Evolutionary conservation across 2,113 vertebrate genomes (phyloP).

Genomic region (Prolemur simus): DNA sequence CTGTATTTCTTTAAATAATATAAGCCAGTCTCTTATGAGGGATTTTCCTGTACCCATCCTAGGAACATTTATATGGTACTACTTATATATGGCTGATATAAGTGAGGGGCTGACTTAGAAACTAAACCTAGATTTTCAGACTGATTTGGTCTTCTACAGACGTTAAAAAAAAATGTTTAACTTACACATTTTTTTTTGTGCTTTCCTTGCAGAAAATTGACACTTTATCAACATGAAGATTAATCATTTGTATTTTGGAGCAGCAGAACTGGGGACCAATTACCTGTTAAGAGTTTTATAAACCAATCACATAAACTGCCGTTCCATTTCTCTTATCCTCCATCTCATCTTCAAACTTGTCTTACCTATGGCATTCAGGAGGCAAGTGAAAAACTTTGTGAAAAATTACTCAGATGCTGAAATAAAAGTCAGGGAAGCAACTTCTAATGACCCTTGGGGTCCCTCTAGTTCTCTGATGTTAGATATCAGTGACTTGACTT

Average conservation of each 20-base stretch:
- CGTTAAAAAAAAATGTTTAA: slow-evolving; percentile 12
- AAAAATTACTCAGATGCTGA: slow-evolving; percentile 82
- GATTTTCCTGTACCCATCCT: background rate
- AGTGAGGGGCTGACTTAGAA: slow-evolving; percentile 35
- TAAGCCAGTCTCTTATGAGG: background rate
- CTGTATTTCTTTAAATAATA: background rate
- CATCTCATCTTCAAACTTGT: background rate
- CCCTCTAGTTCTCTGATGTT: slow-evolving; percentile 70
- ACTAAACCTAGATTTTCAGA: slow-evolving; percentile 22
- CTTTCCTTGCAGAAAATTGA: slow-evolving; percentile 66
- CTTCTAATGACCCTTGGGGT: slow-evolving; percentile 72
- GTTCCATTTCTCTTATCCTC: background rate
- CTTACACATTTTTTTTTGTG: slow-evolving; percentile 42
- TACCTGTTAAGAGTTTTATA: slow-evolving; percentile 36
- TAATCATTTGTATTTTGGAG: slow-evolving; percentile 52
- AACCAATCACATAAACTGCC: slow-evolving; percentile 1
- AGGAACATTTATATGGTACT: background rate
- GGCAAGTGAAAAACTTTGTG: slow-evolving; percentile 79
- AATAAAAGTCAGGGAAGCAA: slow-evolving; percentile 81
- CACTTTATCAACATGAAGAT: slow-evolving; percentile 63
- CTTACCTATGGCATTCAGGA: slow-evolving; percentile 77
- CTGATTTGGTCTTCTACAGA: slow-evolving; percentile 22
- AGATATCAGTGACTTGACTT: slow-evolving; percentile 78
- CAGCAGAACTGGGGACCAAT: background rate
- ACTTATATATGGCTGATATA: background rate